Base-by-base conservation (phyloP, 1,140 invertebrate genomes). In the Drosophila nigromelanica region DNA sequence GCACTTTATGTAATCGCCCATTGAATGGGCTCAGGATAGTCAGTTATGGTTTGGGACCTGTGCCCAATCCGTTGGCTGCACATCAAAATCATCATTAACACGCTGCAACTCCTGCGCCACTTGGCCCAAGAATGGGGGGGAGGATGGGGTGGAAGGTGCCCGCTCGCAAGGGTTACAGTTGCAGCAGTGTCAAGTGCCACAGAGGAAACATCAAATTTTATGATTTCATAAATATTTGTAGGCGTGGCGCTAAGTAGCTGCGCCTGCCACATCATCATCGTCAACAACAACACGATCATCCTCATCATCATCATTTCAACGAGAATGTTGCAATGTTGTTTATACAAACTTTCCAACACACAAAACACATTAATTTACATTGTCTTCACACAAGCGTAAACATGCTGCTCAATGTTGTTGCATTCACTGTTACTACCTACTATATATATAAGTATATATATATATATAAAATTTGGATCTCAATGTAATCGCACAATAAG, bases 61-160 rank as follows among this genome's bases (percentile, higher is more conserved):
- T 69, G 61, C 60, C 72, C 72, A 90, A 90, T 90, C 87, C 76
- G 70, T 90, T 90, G 56, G 56, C 79, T 80, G 87, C 89, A 90
- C 87, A 90, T 90, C 87, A 90, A 90, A 90, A 90, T 90, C 79
- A 90, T 90, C 87, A 90, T 90, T 87, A 90, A 56, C 87, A 90
- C 81, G 58, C 51, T 55, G 33, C 45, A n/a, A 50, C 14, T 18
- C 18, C 18, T 18, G 18, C 18, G 18, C 18, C 18, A 18, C 18
- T 18, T 18, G 18, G 18, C 1, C 18, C 18, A 18, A 18, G n/a
- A n/a, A n/a, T n/a, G n/a, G n/a, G 4, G 18, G 37, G 39, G 14
- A 10, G 21, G 72, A 18, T 27, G 24, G 24, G 24, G 24, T 4
- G 24, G 24, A 27, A 27, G 18, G 18, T 18, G 18, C 18, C 18